These are phyloP conservation scores for Gymnocephalus cernua DNA, from an alignment of 2,113 vertebrate genomes.

Conservation along the genomic window DNA sequence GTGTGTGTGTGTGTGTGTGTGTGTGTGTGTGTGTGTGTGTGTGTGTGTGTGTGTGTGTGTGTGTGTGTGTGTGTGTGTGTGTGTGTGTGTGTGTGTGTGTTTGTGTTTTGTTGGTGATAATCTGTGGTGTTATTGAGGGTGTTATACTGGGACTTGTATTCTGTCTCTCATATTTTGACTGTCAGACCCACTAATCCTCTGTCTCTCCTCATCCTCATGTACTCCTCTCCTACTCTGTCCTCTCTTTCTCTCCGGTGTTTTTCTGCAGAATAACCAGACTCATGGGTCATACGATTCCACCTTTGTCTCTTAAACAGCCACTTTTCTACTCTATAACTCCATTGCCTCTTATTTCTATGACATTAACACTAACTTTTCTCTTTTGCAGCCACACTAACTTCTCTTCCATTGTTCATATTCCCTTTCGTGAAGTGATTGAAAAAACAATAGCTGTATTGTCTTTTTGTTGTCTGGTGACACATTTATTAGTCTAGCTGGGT, in stretches of 20 bases:
- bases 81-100: background rate
- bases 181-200: conserved; percentile 70
- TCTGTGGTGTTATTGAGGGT: conserved; percentile 50
- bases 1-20: too few species aligned
- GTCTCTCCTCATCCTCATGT: conserved; percentile 10
- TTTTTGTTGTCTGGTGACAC: conserved; percentile 22
- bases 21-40: too few species aligned
- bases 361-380: conserved; percentile 17
- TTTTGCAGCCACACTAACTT: background rate
- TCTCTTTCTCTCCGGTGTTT: conserved; percentile 13
- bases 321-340: conserved; percentile 33
- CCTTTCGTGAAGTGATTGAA: conserved; percentile 1
- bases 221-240: conserved; percentile 30
- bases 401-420: background rate
- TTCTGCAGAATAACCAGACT: conserved; percentile 42
- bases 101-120: conserved; percentile 42
- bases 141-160: conserved; percentile 48
- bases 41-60: background rate
- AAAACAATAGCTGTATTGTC: conserved; percentile 42
- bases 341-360: conserved; percentile 23
- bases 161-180: conserved; percentile 53
- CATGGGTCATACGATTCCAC: conserved; percentile 14
- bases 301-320: conserved; percentile 30
- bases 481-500: conserved; percentile 34
- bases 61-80: conserved; percentile 7